Conservation (phyloP, 1,140 invertebrate genomes). For the Phocides pigmalion region DNA sequence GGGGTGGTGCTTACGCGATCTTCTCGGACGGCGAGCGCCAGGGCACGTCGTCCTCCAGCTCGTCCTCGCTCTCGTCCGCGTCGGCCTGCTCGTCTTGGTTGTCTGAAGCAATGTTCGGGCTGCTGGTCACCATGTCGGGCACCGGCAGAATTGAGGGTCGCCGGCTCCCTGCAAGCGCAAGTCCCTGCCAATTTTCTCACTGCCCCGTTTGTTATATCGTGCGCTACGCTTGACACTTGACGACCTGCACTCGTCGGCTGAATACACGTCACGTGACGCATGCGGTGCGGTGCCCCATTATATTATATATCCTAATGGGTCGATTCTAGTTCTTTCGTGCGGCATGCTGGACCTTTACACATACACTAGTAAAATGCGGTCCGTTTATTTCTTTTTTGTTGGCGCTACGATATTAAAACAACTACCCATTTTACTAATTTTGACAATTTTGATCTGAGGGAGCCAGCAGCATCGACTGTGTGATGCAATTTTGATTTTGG, state of each 20-base stretch:
- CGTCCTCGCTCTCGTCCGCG: conserved; percentile 93
- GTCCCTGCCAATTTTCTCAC: conserved; percentile 30
- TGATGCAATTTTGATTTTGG: neutral
- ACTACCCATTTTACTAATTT: neutral
- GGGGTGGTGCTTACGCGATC: conserved; percentile 89
- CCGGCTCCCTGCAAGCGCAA: conserved; percentile 86
- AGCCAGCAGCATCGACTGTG: conserved; percentile 11
- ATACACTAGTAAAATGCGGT: neutral
- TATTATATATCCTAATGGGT: neutral
- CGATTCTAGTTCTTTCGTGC: neutral
- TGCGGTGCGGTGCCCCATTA: conserved; percentile 11
- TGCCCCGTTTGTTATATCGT: conserved; percentile 12
- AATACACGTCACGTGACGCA: conserved; percentile 9
- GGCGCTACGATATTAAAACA: conserved; percentile 6
- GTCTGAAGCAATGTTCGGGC: conserved; percentile 89
- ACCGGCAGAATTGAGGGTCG: conserved; percentile 94
- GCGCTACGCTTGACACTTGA: conserved; percentile 8
- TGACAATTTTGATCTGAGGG: conserved; percentile 6
- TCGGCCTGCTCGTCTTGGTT: conserved; percentile 89
- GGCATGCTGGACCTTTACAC: neutral
- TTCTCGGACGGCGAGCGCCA: conserved; percentile 95
- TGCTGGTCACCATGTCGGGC: conserved; percentile 93
- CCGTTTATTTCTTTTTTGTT: neutral
- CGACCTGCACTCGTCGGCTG: neutral
- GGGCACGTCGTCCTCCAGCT: conserved; percentile 94